Base-by-base conservation (phyloP, 1,140 invertebrate genomes). In the Gryllus bimaculatus region DNA sequence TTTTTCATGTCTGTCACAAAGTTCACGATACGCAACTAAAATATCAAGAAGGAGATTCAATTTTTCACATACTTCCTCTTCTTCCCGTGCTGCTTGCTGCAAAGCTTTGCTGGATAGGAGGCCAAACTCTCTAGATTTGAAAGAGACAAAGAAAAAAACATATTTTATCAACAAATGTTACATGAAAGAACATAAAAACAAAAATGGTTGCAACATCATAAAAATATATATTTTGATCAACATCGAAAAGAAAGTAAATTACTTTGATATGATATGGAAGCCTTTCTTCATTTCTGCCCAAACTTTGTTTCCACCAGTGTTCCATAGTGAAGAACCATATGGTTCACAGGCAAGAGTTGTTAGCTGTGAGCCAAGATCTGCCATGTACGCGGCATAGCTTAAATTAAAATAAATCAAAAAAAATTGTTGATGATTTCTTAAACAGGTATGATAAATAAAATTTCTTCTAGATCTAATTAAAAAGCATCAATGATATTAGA, bases 1-100 rank as follows among this genome's bases (percentile, higher is more conserved):
- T 82, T 90, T 89, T 83, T 93, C 92, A 82, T 93, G 89, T 80
- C 92, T 87, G 80, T 93, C 92, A 84, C 92, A 93, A 48, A 93
- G 83, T 81, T 91, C 90, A 84, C 87, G 89, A 81, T 92, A 91
- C 7, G 89, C 89, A 12, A 87, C 84, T 26, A 93, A 84, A 79
- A 92, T 86, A 83, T 92, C 92, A 26, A 91, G 84, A 5, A 93
- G 87, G 7, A 92, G 84, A 81, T 89, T 88, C 74, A 93, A 83
- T 81, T 88, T 86, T 81, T 92, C 91, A 81, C 90, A 90, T 8
- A 92, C 86, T 47, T 87, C 88, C 47, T 89, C 89, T 81, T 91
- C 90, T 81, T 89, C 88, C 79, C 88, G 84, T 8, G 86, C 85
- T 47, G 88, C 89, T 85, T 90, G 87, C 76, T 87, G 85, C 7